Base-by-base conservation (phyloP, 2,113 vertebrate species). In the Poeciliopsis retropinna region DNA sequence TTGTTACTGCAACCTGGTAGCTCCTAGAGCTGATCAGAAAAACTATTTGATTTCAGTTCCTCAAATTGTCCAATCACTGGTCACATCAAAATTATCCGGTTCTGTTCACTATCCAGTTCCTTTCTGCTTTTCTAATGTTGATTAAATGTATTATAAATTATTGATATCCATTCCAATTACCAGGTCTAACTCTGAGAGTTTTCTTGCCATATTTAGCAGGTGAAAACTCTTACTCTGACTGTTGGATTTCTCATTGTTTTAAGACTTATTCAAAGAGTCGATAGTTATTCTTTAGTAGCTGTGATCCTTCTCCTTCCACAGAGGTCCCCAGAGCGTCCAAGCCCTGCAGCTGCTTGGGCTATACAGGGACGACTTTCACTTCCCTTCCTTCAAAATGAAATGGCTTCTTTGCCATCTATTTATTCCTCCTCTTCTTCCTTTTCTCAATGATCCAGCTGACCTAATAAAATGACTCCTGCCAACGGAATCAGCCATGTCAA, bases 351-450 rank as follows among this genome's bases (percentile, higher is more conserved):
- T 94, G 93, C 77, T 62, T 54, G 37, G 2, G 64, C 71, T 69
- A 76, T 4, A 90, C 29, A 90, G 82, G 92, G 83, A 74, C 64
- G 32, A 84, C 92, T 90, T 91, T 94, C 87, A 89, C 76, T 78
- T 62, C 71, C 19, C 75, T 68, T 83, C 75, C 44, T 72, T 94
- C 81, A 90, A 91, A 88, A 89, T 91, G 87, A 87, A 68, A 78
- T 68, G 60, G 76, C 82, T 73, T 67, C 54, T 8, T 25, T 64
- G 75, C 67, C 2, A 69, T 71, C 85, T 79, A 75, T 92, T 87
- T 81, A 85, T 87, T 79, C 32, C 75, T 71, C 65, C 27, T 72
- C 64, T 32, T 67, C 63, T 82, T 73, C 67, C 79, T 86, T 84
- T 70, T 78, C 72, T 74, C 67, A 90, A 87, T 87, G 82, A 87